These are phyloP conservation scores for Melinaea menophilus DNA, from an alignment of 2,888 invertebrate species.

Conservation along the genomic window DNA sequence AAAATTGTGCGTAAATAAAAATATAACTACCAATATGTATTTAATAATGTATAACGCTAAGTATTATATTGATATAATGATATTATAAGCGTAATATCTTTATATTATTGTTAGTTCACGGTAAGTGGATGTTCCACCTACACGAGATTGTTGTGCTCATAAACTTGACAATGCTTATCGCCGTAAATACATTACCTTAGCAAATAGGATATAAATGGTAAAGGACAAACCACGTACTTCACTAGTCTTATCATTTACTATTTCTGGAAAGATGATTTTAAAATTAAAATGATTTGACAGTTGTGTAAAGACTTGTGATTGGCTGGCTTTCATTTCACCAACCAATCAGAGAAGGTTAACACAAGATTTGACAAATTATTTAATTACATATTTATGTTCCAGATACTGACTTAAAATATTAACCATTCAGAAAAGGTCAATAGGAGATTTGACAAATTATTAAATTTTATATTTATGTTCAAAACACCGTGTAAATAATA, in stretches of 20 bases:
- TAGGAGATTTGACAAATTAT: conserved; percentile 2
- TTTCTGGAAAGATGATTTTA: too few relatives aligned
- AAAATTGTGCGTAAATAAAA: too few relatives aligned
- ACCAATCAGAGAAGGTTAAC: too few relatives aligned
- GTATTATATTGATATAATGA: background rate
- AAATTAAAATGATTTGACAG: too few relatives aligned
- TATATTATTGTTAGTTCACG: conserved; percentile 2
- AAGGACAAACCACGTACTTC: conserved; percentile 26
- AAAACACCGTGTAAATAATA: too few relatives aligned
- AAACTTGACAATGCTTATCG: conserved; percentile 37
- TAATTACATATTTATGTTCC: too few relatives aligned
- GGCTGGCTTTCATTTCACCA: too few relatives aligned
- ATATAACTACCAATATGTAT: too few relatives aligned
- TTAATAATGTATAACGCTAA: background rate
- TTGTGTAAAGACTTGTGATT: too few relatives aligned
- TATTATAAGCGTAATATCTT: background rate
- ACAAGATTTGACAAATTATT: too few relatives aligned
- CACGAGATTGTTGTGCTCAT: conserved; percentile 34
- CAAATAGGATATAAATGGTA: conserved; percentile 29
- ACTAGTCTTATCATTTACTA: background rate
- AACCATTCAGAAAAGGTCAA: too few relatives aligned
- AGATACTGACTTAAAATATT: too few relatives aligned
- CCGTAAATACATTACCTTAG: conserved; percentile 28
- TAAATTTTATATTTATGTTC: background rate
- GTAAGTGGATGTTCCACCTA: conserved; percentile 25